These are phyloP conservation scores for Amblyornis subalaris DNA, from an alignment of 2,113 vertebrate species.

Conservation along the genomic window DNA sequence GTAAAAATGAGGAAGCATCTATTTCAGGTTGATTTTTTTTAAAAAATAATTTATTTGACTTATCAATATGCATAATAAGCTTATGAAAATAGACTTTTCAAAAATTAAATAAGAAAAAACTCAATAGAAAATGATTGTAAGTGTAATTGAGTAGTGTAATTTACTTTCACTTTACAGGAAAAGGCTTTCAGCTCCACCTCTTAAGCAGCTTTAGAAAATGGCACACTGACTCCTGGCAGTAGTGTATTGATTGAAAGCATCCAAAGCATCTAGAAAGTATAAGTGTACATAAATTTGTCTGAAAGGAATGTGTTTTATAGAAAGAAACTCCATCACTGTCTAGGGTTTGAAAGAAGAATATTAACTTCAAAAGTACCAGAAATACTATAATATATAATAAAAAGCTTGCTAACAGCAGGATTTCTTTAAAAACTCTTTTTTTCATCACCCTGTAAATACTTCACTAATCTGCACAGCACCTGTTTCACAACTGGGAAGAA, in stretches of 20 bases:
- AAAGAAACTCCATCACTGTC: not conserved
- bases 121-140: slow-evolving; percentile 11
- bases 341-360: not conserved
- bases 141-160: slow-evolving; percentile 43
- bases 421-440: not conserved
- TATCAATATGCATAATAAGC: not conserved
- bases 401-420: not conserved
- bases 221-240: not conserved
- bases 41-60: not conserved
- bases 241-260: slow-evolving; percentile 12
- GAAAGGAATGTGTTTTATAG: not conserved
- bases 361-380: not conserved
- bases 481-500: not conserved
- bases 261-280: slow-evolving; percentile 2
- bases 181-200: slow-evolving; percentile 37
- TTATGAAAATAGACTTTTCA: slow-evolving; percentile 31
- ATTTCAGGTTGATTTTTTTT: not conserved
- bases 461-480: not conserved
- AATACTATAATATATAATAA: not conserved
- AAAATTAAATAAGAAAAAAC: slow-evolving; percentile 30
- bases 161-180: slow-evolving; percentile 58
- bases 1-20: not conserved
- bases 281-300: not conserved
- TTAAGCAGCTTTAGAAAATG: slow-evolving; percentile 35
- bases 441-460: not conserved